A percentile compares a stretch with the other conserved stretches of the same genome.
These are phyloP conservation scores for Magallana nippona DNA, from an alignment of 2,888 invertebrate species.

Conservation along the genomic window DNA sequence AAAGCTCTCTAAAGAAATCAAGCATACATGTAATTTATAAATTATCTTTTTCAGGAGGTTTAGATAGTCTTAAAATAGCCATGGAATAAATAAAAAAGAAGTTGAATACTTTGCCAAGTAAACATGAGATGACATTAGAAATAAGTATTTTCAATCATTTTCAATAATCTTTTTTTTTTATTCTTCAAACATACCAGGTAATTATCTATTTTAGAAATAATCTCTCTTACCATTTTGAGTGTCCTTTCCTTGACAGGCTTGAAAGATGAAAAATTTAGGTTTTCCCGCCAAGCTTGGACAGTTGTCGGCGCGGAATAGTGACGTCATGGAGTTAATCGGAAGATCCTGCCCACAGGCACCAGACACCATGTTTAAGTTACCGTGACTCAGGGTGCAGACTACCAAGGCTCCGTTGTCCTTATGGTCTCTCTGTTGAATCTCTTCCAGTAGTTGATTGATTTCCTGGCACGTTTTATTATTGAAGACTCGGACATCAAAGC, in stretches of 20 bases:
- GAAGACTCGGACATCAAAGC: not conserved
- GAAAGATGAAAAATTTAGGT: conserved; percentile 38
- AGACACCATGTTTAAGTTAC: not conserved
- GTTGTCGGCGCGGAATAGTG: conserved; percentile 8
- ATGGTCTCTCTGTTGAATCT: not conserved
- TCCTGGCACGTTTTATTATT: not conserved
- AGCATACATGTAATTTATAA: no score
- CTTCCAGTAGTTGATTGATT: not conserved
- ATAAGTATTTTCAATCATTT: no score
- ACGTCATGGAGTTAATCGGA: not conserved
- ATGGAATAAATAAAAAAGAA: no score
- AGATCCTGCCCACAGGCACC: conserved; percentile 1
- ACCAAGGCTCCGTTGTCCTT: conserved; percentile 7
- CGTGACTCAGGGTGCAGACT: conserved; percentile 10
- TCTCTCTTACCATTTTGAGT: not conserved
- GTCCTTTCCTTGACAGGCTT: conserved; percentile 10
- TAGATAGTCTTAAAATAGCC: no score
- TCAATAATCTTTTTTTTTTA: no score
- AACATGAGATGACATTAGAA: no score
- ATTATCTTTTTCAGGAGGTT: no score
- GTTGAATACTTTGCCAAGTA: no score
- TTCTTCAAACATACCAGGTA: no score
- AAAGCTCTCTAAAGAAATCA: no score
- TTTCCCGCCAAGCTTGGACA: conserved; percentile 2
- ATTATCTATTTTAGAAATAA: no score